These are phyloP conservation scores for Agrochola litura DNA, from an alignment of 2,888 invertebrate species.

Conservation along the genomic window DNA sequence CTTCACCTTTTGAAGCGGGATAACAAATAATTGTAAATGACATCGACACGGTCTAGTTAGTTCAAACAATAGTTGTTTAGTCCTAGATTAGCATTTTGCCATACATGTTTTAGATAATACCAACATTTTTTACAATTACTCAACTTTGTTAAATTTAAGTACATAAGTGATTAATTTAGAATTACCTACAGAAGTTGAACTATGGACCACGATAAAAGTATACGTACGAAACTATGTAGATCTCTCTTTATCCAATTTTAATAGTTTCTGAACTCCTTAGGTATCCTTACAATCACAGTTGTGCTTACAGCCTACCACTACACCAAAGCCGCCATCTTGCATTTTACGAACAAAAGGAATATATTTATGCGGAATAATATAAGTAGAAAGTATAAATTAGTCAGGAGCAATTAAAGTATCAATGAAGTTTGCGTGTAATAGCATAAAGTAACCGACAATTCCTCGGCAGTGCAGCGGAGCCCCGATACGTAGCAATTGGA, in stretches of 20 bases:
- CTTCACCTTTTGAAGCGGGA: conserved; percentile 40
- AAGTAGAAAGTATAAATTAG: conserved; percentile 53
- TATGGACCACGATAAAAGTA: not conserved
- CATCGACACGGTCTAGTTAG: conserved; percentile 22
- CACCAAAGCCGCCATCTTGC: not conserved
- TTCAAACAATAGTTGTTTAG: conserved; percentile 19
- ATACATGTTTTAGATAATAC: not conserved
- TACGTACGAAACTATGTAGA: not conserved
- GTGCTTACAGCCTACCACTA: not conserved
- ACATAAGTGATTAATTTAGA: not conserved
- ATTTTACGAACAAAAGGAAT: conserved; percentile 9
- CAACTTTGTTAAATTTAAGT: not conserved
- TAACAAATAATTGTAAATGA: conserved; percentile 21
- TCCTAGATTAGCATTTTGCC: not conserved
- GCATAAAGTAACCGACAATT: conserved; percentile 74
- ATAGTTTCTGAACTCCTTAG: not conserved
- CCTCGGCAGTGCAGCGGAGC: conserved; percentile 72
- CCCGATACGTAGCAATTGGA: conserved; percentile 81
- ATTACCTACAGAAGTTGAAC: not conserved
- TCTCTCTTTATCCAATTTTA: not conserved
- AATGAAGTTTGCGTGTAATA: conserved; percentile 74
- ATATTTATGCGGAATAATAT: conserved; percentile 22
- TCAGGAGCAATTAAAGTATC: conserved; percentile 70
- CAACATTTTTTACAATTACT: not conserved
- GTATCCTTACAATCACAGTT: not conserved